Conservation (phyloP, 1,140 invertebrate genomes). For the Stegodyphus dumicola region DNA sequence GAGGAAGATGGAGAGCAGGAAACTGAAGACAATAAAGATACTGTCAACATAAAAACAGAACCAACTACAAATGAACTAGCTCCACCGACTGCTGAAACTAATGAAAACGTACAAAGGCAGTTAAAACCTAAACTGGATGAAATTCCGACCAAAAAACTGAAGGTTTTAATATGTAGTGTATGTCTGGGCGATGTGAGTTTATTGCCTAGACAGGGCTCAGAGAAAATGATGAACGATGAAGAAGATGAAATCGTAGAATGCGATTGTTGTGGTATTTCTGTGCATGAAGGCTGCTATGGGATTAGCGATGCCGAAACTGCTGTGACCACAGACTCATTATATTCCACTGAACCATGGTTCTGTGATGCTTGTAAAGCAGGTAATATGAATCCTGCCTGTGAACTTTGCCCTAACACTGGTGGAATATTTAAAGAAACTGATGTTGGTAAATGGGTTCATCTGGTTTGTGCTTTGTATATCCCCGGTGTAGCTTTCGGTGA, state of each 20-base stretch:
- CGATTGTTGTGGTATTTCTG: conserved; percentile 93
- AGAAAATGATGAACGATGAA: conserved; percentile 79
- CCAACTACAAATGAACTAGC: neutral
- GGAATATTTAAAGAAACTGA: conserved; percentile 65
- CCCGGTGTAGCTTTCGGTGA: conserved; percentile 97
- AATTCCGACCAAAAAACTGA: conserved; percentile 63
- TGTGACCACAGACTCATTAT: conserved; percentile 88
- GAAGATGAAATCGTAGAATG: conserved; percentile 97
- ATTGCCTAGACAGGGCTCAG: conserved; percentile 29
- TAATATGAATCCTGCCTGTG: conserved; percentile 84
- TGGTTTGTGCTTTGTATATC: conserved; percentile 96
- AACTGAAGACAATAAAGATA: conserved; percentile 36
- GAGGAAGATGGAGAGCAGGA: conserved; percentile 39
- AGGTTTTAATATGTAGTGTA: conserved; percentile 86
- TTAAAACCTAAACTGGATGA: conserved; percentile 25
- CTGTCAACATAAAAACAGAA: conserved; percentile 5
- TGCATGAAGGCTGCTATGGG: conserved; percentile 97
- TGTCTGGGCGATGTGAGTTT: conserved; percentile 83
- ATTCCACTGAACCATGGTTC: conserved; percentile 97
- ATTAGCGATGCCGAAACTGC: conserved; percentile 91
- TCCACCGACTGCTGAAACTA: neutral
- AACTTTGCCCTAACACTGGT: conserved; percentile 85
- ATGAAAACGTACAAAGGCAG: conserved; percentile 24
- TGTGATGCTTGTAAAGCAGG: conserved; percentile 97
- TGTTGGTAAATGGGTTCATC: conserved; percentile 85